Percentiles rank a stretch among this genome's conserved stretches.
Evolutionary conservation across 2,888 invertebrate genomes (phyloP).

Genomic region (Andrena bicolor): DNA sequence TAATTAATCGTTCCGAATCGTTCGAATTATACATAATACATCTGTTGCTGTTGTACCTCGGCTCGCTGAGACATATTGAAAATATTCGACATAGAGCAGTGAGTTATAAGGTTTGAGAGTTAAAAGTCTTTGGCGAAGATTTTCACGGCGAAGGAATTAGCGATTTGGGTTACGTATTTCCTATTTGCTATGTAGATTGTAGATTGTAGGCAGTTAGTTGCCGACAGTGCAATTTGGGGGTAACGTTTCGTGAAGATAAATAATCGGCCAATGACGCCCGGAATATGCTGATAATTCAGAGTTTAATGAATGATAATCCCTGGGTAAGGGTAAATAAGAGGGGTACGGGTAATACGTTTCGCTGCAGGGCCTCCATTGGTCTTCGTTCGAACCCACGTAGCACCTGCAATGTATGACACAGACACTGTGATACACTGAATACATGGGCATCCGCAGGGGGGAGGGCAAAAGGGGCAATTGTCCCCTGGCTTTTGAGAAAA

Average conservation of each 20-base stretch:
- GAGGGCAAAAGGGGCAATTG: too few species aligned
- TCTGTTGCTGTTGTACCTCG: too few species aligned
- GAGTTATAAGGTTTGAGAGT: too few species aligned
- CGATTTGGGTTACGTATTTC: not conserved
- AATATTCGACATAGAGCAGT: too few species aligned
- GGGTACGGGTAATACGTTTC: slow-evolving; percentile 93
- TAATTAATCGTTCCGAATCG: too few species aligned
- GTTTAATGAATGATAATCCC: slow-evolving; percentile 31
- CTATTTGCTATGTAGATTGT: not conserved
- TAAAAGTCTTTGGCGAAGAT: too few species aligned
- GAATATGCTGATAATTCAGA: slow-evolving; percentile 37
- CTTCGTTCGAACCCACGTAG: slow-evolving; percentile 91
- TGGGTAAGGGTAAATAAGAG: slow-evolving; percentile 81
- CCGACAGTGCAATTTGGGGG: slow-evolving; percentile 90
- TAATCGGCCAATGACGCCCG: slow-evolving; percentile 91
- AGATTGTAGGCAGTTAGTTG: not conserved
- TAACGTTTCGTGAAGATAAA: slow-evolving; percentile 92
- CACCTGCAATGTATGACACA: slow-evolving; percentile 87
- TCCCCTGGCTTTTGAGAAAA: too few species aligned
- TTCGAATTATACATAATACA: too few species aligned
- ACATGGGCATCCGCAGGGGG: too few species aligned
- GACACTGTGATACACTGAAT: not conserved
- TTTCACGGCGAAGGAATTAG: not conserved
- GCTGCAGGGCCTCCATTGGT: slow-evolving; percentile 95
- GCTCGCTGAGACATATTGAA: too few species aligned